Conservation (phyloP, 2,113 vertebrate species). For the Phalacrocorax brasilianus region DNA sequence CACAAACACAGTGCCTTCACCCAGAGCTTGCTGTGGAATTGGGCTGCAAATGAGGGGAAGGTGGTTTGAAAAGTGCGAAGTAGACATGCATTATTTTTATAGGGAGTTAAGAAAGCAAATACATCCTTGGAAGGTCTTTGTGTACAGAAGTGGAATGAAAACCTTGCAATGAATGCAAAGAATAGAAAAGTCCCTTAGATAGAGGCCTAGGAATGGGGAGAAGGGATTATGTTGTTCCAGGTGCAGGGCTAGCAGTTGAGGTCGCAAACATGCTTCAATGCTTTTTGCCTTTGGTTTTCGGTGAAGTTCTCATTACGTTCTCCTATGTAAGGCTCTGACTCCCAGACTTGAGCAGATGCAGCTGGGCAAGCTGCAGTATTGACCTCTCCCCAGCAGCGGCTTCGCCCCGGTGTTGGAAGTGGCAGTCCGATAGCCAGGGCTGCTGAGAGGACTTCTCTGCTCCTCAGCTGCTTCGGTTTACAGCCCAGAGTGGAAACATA, state of each 20-base stretch:
- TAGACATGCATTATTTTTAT: not conserved
- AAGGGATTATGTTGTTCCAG: not conserved
- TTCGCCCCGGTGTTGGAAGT: not conserved
- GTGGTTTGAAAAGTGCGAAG: not conserved
- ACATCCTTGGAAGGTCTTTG: not conserved
- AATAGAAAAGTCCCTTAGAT: not conserved
- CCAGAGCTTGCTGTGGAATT: not conserved
- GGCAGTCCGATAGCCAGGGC: not conserved
- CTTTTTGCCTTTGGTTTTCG: not conserved
- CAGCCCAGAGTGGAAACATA: not conserved
- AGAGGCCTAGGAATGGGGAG: not conserved
- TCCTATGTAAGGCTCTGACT: rapidly evolving
- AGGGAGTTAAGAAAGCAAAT: not conserved
- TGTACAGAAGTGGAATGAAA: not conserved
- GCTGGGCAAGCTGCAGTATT: not conserved
- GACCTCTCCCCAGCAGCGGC: not conserved
- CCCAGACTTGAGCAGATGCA: rapidly evolving
- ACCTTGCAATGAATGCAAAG: not conserved
- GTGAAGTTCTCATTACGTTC: not conserved
- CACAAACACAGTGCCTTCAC: not conserved
- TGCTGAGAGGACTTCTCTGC: not conserved
- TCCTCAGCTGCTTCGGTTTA: not conserved
- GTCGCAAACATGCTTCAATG: not conserved
- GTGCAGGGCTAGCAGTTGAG: not conserved
- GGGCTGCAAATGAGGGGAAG: not conserved